phyloP scores from a whole-genome alignment of 2,888 invertebrate genomes.

The Spodoptera littoralis region DNA sequence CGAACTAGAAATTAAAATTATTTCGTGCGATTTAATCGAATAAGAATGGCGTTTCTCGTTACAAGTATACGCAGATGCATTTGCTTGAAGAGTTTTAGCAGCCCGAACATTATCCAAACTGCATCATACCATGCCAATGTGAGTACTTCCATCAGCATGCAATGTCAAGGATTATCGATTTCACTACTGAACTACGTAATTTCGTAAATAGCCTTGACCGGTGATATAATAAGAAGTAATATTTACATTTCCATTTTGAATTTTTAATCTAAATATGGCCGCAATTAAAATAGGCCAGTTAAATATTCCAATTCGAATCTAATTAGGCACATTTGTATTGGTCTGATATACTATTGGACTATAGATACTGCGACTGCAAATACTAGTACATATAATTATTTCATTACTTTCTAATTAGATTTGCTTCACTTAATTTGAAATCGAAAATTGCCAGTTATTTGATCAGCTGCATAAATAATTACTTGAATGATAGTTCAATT shows the following conservation, averaged over 20 bases:
- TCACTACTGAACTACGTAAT: constrained; percentile 61
- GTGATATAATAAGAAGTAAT: neutral
- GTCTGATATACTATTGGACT: too few relatives aligned
- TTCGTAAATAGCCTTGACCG: constrained; percentile 53
- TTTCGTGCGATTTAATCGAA: constrained; percentile 1
- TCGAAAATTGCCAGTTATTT: too few relatives aligned
- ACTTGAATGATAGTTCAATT: too few relatives aligned
- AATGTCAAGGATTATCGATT: constrained; percentile 76
- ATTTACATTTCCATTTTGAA: constrained; percentile 12
- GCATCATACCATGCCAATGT: constrained; percentile 94
- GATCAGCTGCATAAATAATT: too few relatives aligned
- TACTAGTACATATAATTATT: neutral
- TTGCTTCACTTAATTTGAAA: too few relatives aligned
- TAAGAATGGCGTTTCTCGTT: constrained; percentile 75
- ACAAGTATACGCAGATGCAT: constrained; percentile 77
- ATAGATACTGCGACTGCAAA: too few relatives aligned
- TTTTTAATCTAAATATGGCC: neutral
- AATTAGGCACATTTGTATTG: too few relatives aligned
- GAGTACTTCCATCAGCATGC: constrained; percentile 71
- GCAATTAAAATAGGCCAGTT: too few relatives aligned
- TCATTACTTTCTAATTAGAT: neutral
- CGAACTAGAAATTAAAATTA: constrained; percentile 10
- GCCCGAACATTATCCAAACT: constrained; percentile 80
- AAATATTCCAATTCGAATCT: too few relatives aligned
- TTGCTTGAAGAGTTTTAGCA: constrained; percentile 76